These are phyloP conservation scores for Haliclona indistincta DNA, from an alignment of 37 sponge, comb jelly and placozoan genomes.

Conservation along the genomic window DNA sequence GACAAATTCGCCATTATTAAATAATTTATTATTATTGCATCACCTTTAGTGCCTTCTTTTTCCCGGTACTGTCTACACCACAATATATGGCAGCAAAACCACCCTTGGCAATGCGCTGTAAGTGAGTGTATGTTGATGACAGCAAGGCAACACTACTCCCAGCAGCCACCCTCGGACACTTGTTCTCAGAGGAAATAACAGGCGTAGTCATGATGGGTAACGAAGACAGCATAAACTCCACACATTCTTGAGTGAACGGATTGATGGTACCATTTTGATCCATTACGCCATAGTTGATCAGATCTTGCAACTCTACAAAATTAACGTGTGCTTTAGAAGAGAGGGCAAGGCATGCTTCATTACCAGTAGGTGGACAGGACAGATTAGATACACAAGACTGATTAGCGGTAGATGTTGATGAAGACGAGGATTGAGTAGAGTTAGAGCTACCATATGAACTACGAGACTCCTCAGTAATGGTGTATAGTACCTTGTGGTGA, in stretches of 20 bases:
- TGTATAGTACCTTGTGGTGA: constrained; percentile 9
- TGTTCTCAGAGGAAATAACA: background rate
- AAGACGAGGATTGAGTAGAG: background rate
- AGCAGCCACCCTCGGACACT: background rate
- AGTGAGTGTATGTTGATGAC: background rate
- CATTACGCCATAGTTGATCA: background rate
- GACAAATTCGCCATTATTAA: background rate
- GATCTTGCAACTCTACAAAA: background rate
- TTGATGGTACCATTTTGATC: constrained; percentile 1
- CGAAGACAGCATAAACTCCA: constrained; percentile 41
- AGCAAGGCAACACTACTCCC: background rate
- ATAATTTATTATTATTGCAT: background rate
- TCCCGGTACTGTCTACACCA: background rate
- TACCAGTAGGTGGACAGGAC: background rate
- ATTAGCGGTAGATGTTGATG: background rate
- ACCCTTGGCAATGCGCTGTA: constrained; percentile 30
- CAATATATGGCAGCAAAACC: constrained; percentile 28
- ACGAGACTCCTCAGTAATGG: constrained; percentile 45
- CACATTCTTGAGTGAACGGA: constrained; percentile 33
- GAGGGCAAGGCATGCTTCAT: background rate
- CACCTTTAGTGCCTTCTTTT: constrained; percentile 4
- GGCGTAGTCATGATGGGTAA: constrained; percentile 8
- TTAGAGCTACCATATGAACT: constrained; percentile 33
- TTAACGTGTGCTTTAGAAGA: background rate
- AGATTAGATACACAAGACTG: background rate